Base-by-base conservation (phyloP, 2,113 vertebrate species). In the Amphilophus citrinellus region DNA sequence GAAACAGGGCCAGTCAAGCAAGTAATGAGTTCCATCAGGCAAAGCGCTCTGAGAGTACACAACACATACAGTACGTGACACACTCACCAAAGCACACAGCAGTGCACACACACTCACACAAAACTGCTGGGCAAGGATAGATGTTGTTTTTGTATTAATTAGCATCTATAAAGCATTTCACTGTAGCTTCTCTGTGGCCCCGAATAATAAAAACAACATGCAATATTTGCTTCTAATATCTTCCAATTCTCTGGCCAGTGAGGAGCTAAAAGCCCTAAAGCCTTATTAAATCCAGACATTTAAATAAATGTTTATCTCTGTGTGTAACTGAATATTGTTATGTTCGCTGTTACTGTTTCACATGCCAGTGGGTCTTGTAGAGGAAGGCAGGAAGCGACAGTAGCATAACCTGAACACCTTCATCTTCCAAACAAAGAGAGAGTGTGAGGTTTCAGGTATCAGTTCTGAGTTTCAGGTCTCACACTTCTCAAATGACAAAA, bases 11-110 rank as follows among this genome's bases (percentile, higher is more conserved):
- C 84, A 92, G 84, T 88, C 90, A 58, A 84, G 88, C 92, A 89
- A 87, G 84, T 93, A 93, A 95, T 93, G 80, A 93, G 84, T 84
- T 91, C 88, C 84, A 90, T 92, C 87, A 91, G 84, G 81, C 68
- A 84, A 82, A 87, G 80, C 82, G 83, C 77, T 84, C 60, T 60
- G 87, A 88, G 87, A 88, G 75, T 44, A 87, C 60, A 85, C 82
- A 91, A 83, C 79, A 80, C 75, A 86, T 44, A 47, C 18, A 56
- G 68, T 56, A 56, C 60, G 62, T 42, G 44, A 60, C 77, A 86
- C 22, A 62, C 44, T n/a, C 47, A 82, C 66, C 68, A 73, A 73
- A 73, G 47, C 47, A n/a, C 68, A 73, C 47, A 73, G 47, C 47
- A 11, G 53, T 73, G 35, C 83, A 56, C 82, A 71, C 76, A 62